A percentile compares a stretch with the other conserved stretches of the same genome.
These are phyloP conservation scores for Harpagifer antarcticus DNA, from an alignment of 2,797 vertebrate genomes.

Conservation along the genomic window DNA sequence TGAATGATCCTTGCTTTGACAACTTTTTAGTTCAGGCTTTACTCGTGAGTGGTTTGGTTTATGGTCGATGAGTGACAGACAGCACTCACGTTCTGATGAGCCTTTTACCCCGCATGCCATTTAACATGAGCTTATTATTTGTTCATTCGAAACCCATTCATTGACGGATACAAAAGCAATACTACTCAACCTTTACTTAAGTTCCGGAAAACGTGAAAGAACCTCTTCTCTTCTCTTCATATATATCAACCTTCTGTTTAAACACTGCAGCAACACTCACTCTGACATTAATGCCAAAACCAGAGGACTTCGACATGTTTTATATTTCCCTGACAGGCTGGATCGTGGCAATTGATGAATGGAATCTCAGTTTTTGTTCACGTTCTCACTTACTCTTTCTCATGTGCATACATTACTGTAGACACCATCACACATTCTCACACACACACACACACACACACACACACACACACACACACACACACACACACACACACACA, in stretches of 20 bases:
- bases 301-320: constrained; percentile 8
- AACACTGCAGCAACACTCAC: constrained; percentile 2
- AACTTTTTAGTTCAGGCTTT: background rate
- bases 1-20: background rate
- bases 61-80: background rate
- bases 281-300: constrained; percentile 30
- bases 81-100: background rate
- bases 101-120: background rate
- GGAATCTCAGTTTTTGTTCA: constrained; percentile 13
- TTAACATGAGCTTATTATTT: background rate
- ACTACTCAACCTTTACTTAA: constrained; percentile 4
- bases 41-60: background rate
- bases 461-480: constrained; percentile 1
- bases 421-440: constrained; percentile 7
- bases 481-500: constrained; percentile 1
- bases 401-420: background rate
- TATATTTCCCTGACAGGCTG: constrained; percentile 37
- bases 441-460: background rate
- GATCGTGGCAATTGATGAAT: constrained; percentile 10
- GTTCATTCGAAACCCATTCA: background rate
- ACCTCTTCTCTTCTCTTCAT: constrained; percentile 3
- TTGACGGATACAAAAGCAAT: constrained; percentile 10
- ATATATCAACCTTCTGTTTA: constrained; percentile 22
- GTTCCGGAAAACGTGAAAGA: background rate
- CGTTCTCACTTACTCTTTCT: background rate